phyloP scores from a whole-genome alignment of 1,140 invertebrate genomes.

The Bombus consobrinus region DNA sequence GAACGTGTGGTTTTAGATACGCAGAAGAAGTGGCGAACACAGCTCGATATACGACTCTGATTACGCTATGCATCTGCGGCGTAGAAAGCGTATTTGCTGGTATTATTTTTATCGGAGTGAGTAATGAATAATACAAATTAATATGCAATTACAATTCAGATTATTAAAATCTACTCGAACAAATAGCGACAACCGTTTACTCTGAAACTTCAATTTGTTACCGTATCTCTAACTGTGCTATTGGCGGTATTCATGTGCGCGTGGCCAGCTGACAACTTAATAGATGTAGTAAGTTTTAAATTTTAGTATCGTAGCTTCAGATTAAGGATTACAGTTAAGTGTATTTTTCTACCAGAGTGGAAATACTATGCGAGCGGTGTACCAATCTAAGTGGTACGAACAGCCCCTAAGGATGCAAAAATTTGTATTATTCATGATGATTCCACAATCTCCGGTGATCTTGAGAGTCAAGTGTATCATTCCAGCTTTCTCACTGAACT shows the following conservation, averaged over 20 bases:
- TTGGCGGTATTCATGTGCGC: constrained; percentile 66
- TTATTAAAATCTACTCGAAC: background rate
- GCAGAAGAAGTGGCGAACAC: background rate
- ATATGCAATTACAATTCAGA: no score
- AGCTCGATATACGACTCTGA: background rate
- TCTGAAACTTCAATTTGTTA: constrained; percentile 58
- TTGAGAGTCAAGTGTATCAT: constrained; percentile 52
- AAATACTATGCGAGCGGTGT: constrained; percentile 27
- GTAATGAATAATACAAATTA: background rate
- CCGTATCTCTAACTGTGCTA: constrained; percentile 42
- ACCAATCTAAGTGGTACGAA: constrained; percentile 57
- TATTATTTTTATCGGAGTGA: constrained; percentile 5
- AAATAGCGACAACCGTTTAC: constrained; percentile 28
- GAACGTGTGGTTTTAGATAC: constrained; percentile 12
- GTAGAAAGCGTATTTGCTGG: background rate
- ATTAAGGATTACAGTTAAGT: background rate
- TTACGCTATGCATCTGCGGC: background rate
- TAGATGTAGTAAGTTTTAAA: constrained; percentile 53
- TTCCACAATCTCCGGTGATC: constrained; percentile 47
- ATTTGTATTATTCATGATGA: constrained; percentile 28
- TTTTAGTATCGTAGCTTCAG: no score
- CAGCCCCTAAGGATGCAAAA: constrained; percentile 13
- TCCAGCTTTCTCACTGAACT: constrained; percentile 59
- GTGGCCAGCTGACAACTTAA: constrained; percentile 66
- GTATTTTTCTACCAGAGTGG: constrained; percentile 4